phyloP scores from a whole-genome alignment of 2,113 vertebrate species.

The Serilophus lunatus region DNA sequence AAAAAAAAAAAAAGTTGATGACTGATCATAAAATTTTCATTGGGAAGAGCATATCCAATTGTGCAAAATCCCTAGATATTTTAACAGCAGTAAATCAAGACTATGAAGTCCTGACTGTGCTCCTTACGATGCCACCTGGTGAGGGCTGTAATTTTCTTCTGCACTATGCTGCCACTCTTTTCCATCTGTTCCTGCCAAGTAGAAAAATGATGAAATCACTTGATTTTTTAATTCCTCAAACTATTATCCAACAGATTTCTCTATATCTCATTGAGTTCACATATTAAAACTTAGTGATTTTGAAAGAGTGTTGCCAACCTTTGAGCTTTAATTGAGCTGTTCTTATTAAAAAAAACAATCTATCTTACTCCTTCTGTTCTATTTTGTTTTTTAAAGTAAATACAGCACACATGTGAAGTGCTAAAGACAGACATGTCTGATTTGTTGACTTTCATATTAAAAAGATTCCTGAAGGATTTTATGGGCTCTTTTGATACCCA shows the following conservation, averaged over 20 bases:
- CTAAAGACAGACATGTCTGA: neutral
- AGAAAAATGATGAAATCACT: neutral
- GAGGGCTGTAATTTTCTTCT: neutral
- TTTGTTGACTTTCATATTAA: rapidly evolving
- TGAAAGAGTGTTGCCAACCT: neutral
- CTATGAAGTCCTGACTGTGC: neutral
- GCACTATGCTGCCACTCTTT: neutral
- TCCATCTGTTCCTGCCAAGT: neutral
- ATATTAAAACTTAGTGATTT: neutral
- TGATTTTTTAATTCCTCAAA: neutral
- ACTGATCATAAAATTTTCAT: neutral
- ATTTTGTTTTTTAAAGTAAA: neutral
- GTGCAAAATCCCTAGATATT: neutral
- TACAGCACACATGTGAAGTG: neutral
- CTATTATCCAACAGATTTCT: neutral
- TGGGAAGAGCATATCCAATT: neutral
- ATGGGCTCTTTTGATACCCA: neutral
- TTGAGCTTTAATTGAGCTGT: neutral
- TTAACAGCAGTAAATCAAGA: neutral
- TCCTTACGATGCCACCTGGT: neutral
- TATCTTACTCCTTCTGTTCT: neutral
- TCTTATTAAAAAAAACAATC: neutral
- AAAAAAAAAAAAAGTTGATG: neutral
- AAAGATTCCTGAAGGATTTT: neutral
- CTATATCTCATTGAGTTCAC: neutral